Evolutionary conservation across 2,797 vertebrate species (phyloP), one percentile per base, ranked within the genome.

Genomic region (Mus caroli): DNA sequence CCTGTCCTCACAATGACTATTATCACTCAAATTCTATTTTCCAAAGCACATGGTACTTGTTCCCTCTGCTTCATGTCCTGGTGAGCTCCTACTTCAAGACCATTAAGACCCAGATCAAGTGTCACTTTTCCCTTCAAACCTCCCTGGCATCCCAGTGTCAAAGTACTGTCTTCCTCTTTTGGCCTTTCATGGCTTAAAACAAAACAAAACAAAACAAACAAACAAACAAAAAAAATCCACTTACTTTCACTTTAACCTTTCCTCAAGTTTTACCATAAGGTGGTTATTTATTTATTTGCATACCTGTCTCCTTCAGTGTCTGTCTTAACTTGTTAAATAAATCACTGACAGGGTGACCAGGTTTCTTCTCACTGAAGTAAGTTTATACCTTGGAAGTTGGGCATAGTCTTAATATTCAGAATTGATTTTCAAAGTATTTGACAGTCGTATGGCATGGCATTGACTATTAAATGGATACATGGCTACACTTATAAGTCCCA

Each of bases 261-360:
- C 56, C 20, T 84, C 85, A 79, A 92, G 31, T 76, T 96, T 95
- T 88, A 43, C 79, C 62, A 67, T 67, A 79, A 94, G 54, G 80
- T 91, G 82, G 84, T 95, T 94, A 90, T 85, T 85, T 94, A 90
- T 85, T 85, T 93, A 62, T 93, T 95, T 93, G 78, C n/a, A 26
- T 85, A 90, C 69, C 62, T 79, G 75, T 94, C 78, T 92, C 82
- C 37, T 60, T 94, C 62, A 85, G 54, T 64, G 90, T 94, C 88
- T 80, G 78, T 86, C 50, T 96, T 75, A 86, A 94, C 64, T 88
- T 96, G 67, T 58, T 85, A 92, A 96, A 96, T 94, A 92, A 92
- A 96, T 88, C 92, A 96, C 13, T 76, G 69, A 79, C 60, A 52
- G 75, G 56, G 22, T 92, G 88, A 75, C 43, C 80, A 77, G 50